These are phyloP conservation scores for Menura novaehollandiae DNA, from an alignment of 2,113 vertebrate species.

Conservation along the genomic window DNA sequence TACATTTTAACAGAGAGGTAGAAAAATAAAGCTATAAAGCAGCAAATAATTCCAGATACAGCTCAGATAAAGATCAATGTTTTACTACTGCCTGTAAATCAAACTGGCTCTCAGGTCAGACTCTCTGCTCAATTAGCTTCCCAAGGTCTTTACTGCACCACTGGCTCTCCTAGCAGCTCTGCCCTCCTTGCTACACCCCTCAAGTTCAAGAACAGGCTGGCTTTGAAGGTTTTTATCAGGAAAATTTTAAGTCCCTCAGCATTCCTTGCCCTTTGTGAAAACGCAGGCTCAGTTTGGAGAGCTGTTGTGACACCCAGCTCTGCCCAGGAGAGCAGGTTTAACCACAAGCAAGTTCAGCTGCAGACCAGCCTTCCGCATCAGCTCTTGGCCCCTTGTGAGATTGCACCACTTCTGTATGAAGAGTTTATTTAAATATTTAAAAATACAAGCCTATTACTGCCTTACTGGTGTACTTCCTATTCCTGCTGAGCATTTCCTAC, in stretches of 20 bases:
- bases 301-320: background rate
- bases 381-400: background rate
- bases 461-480: constrained; percentile 21
- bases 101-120: background rate
- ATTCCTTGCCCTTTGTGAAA: background rate
- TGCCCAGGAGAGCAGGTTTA: background rate
- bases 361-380: background rate
- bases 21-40: background rate
- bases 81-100: background rate
- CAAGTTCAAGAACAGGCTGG: background rate
- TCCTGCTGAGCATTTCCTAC: constrained; percentile 33
- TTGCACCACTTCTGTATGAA: constrained; percentile 32
- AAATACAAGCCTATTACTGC: constrained; percentile 56
- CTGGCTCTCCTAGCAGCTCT: background rate
- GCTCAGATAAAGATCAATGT: background rate
- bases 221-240: background rate
- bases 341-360: background rate
- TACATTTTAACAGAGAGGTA: background rate
- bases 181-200: background rate
- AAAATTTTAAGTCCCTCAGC: background rate
- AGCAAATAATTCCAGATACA: background rate
- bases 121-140: background rate
- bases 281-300: background rate
- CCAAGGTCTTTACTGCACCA: background rate
- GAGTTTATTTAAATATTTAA: constrained; percentile 54